Base-by-base conservation (phyloP, 2,888 invertebrate genomes). In the Mythimna loreyi region DNA sequence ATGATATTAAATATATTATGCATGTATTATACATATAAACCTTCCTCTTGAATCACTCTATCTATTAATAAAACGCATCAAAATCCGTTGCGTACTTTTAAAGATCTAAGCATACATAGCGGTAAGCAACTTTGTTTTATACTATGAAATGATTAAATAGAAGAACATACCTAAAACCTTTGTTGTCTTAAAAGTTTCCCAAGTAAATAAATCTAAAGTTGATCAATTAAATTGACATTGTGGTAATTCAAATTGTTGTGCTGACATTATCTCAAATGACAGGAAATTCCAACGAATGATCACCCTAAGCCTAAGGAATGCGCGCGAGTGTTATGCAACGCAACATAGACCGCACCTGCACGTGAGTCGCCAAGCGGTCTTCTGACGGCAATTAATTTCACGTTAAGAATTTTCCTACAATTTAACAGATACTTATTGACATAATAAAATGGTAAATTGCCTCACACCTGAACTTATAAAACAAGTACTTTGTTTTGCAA, bases 351-450 rank as follows among this genome's bases (percentile, higher is more conserved):
- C 88, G 87, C 93, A 92, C 93, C 88, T 87, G 91, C 87, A 90
- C 88, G 83, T 82, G 87, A 90, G 92, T 86, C 91, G 94, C 92
- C 94, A 92, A 89, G 92, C 94, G 85, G 92, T 93, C 94, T 93
- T 93, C 90, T 83, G 80, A 80, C 82, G 82, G 84, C 91, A 88
- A 93, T 92, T 92, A 92, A 91, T 91, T 86, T 89, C 87, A 83
- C 78, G 87, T 89, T 87, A 90, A 89, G 89, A 90, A 92, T 93
- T 87, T 87, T 85, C 59, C 47, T 66, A 63, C 67, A 55, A 59
- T 87, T 80, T 40, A 85, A 86, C 80, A 71, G 72, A 69, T 75
- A 70, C 55, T 49, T 63, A 19, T 28, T 68, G 69, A 45, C 55
- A 65, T 80, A 63, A 63, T 63, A 57, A 52, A 59, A 65, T 36